These are phyloP conservation scores for Ophiothrix spiculata DNA, from an alignment of 35 echinoderm and acorn worm genomes.

Conservation along the genomic window DNA sequence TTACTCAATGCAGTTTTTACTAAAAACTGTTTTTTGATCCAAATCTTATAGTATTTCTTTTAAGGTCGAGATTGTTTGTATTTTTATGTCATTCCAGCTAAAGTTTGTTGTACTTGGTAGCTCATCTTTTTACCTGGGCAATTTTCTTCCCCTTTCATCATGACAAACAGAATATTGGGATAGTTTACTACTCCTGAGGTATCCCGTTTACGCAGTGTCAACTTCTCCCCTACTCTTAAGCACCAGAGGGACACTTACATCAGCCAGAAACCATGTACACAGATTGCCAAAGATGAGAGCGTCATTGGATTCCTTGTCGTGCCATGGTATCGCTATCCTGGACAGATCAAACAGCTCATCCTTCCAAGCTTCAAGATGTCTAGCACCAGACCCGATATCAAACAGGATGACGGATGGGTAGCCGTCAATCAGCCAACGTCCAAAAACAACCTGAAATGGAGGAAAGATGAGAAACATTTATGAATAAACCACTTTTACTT, in stretches of 20 bases:
- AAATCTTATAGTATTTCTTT: no score
- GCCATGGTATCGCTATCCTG: conserved; percentile 84
- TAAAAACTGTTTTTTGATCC: no score
- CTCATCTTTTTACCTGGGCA: no score
- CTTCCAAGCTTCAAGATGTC: conserved; percentile 81
- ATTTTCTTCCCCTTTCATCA: no score
- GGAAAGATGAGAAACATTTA: background rate
- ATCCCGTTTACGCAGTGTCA: no score
- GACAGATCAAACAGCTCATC: conserved; percentile 78
- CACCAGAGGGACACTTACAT: conserved; percentile 58
- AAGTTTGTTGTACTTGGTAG: no score
- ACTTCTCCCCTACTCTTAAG: no score
- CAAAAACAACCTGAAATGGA: conserved; percentile 66
- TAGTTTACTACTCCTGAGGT: no score
- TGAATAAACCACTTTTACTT: background rate
- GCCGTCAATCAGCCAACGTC: conserved; percentile 91
- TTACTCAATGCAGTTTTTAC: no score
- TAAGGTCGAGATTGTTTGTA: no score
- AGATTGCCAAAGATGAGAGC: conserved; percentile 87
- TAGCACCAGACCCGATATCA: conserved; percentile 71
- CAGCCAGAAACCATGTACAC: conserved; percentile 73
- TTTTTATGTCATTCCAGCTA: no score
- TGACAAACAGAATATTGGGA: no score
- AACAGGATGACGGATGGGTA: conserved; percentile 88
- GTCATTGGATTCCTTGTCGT: conserved; percentile 86